Evolutionary conservation across 2,797 vertebrate species (phyloP).

Genomic region (Malacoraja senta): DNA sequence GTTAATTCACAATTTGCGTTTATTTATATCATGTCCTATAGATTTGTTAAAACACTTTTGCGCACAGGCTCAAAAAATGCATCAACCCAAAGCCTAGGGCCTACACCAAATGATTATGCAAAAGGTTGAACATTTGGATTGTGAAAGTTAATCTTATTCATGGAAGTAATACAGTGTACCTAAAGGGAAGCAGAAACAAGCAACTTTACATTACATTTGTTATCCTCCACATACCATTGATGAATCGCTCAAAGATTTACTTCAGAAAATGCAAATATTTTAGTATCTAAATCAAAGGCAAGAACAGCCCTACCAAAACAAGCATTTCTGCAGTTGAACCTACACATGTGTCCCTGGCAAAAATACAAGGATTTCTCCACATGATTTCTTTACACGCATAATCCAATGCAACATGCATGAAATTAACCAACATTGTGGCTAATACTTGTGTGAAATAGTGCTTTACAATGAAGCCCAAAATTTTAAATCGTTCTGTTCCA

Average conservation of each 20-base stretch:
- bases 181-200: constrained; percentile 13
- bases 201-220: neutral
- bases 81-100: constrained; percentile 1
- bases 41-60: neutral
- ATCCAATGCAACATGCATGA: constrained; percentile 6
- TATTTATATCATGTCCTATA: neutral
- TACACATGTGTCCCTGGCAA: neutral
- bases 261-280: neutral
- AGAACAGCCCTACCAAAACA: neutral
- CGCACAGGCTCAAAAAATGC: neutral
- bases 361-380: neutral
- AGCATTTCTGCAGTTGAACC: neutral
- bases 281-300: neutral
- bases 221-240: neutral
- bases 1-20: neutral
- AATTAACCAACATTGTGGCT: neutral
- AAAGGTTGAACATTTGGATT: neutral
- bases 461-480: constrained; percentile 19
- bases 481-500: constrained; percentile 18
- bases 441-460: constrained; percentile 5
- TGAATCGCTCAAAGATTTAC: neutral
- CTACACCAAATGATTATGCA: constrained; percentile 13
- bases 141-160: neutral
- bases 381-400: neutral
- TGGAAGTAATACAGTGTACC: too few species aligned